Base-by-base conservation (phyloP, 1,140 invertebrate species). In the Cecropterus lyciades region DNA sequence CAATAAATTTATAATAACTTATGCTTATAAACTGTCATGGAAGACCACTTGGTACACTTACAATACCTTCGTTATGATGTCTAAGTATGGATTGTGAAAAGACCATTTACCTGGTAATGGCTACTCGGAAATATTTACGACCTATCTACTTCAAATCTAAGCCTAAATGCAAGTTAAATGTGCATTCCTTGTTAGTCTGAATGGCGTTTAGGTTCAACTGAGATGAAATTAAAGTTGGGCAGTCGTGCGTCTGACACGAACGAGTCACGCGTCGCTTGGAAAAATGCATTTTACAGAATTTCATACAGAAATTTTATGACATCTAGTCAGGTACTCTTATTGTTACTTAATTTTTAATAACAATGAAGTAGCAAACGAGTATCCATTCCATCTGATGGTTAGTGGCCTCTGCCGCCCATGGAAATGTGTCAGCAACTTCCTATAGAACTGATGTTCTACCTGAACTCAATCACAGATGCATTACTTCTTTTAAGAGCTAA, bases 61-160 rank as follows among this genome's bases (percentile, higher is more conserved):
- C 71, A 56, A 66, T 73, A 73, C 69, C 65, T 67, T 73, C 3
- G 17, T 80, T 82, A 79, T 78, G 66, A 65, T 49, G 52, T 52
- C 48, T 72, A 81, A 75, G 69, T 69, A 72, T 70, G 56, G 65
- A 65, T 53, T 64, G 56, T 69, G 55, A 69, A 73, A 77, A 55
- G 30, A 16, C 57, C 59, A 40, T 42, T 59, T 59, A 46, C 46
- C 13, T 14, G 45, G 51, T 30, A 65, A 72, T 57, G 67, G 65
- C 40, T 67, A 60, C 49, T 24, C 55, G 40, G 62, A 55, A 60
- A 24, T 56, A 67, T 68, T 65, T 68, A 62, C 57, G 49, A 62
- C 30, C 51, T 46, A 59, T 46, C 20, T 30, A 46, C 42, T 46
- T 46, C 7, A 55, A 55, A n/a, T n/a, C 13, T 40, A 16, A 20